Evolutionary conservation across 2,113 vertebrate genomes (phyloP).

Genomic region (Stigmatopora argus): DNA sequence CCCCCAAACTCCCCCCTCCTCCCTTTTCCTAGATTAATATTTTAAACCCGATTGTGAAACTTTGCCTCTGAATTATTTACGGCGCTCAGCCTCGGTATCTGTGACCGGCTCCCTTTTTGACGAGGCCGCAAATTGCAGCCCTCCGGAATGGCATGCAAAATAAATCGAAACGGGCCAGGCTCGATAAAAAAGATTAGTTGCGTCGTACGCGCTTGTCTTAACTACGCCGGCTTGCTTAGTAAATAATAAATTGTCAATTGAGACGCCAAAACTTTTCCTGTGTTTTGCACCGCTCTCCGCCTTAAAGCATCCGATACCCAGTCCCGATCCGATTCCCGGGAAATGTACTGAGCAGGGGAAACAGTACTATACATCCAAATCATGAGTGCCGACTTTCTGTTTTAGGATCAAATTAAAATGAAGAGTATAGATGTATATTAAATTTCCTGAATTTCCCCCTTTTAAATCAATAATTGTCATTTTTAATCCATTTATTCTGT

Average conservation of each 20-base stretch:
- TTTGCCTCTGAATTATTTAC: conserved; percentile 8
- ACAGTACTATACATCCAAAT: too few species aligned
- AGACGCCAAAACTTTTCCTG: background rate
- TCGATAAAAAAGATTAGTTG: background rate
- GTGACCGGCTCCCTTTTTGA: conserved; percentile 2
- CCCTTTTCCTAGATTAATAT: background rate
- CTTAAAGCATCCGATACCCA: conserved; percentile 27
- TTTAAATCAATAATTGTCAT: too few species aligned
- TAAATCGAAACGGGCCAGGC: background rate
- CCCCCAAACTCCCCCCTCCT: background rate
- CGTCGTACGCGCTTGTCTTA: background rate
- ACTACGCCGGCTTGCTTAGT: background rate
- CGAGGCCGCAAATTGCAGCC: background rate
- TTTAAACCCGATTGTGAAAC: conserved; percentile 3
- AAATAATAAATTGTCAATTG: background rate
- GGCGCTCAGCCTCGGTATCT: background rate
- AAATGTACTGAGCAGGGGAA: too few species aligned
- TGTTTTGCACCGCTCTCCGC: background rate
- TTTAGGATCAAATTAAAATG: too few species aligned
- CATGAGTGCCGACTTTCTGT: too few species aligned
- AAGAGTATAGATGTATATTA: too few species aligned
- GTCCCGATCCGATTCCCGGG: too few species aligned
- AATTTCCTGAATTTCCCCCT: too few species aligned
- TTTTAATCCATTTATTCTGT: too few species aligned
- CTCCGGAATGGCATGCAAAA: background rate